Conservation (phyloP, 2,113 vertebrate species). For the Micromys minutus region DNA sequence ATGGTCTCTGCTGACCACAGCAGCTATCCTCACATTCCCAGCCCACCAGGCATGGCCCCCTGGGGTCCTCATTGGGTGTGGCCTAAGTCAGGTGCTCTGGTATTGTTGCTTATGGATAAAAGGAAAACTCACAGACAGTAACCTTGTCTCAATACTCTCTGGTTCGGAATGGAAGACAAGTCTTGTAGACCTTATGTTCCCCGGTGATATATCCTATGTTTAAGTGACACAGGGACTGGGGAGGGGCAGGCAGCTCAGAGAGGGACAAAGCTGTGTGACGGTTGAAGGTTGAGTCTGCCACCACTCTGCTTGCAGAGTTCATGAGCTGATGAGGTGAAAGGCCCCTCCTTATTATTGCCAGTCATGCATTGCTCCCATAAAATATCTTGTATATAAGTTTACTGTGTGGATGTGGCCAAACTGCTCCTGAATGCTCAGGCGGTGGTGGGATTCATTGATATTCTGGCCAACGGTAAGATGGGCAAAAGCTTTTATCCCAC, state of each 20-base stretch:
- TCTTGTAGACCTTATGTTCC: conserved; percentile 22
- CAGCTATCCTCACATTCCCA: neutral
- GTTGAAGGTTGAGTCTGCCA: neutral
- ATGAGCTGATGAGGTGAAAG: neutral
- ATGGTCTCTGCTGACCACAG: neutral
- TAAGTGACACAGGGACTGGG: neutral
- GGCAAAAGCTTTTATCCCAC: neutral
- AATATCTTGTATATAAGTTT: conserved; percentile 77
- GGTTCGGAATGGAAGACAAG: conserved; percentile 61
- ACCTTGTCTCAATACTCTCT: conserved; percentile 64
- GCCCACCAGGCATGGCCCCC: neutral
- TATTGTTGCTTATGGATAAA: conserved; percentile 73
- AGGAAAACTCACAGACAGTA: conserved; percentile 51
- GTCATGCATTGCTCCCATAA: conserved; percentile 53
- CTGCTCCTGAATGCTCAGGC: conserved; percentile 69
- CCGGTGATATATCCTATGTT: conserved; percentile 38
- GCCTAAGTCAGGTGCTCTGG: conserved; percentile 9
- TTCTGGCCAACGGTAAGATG: conserved; percentile 70
- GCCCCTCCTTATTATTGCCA: conserved; percentile 69
- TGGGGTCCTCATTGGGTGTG: neutral
- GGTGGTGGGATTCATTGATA: conserved; percentile 73
- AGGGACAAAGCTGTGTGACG: neutral
- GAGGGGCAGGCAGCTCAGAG: neutral
- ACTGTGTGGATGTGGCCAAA: conserved; percentile 76
- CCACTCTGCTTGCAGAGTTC: neutral